Evolutionary conservation across 2,797 vertebrate genomes (phyloP), one percentile per base, ranked within the genome.

Genomic region (Poecilia wingei): DNA sequence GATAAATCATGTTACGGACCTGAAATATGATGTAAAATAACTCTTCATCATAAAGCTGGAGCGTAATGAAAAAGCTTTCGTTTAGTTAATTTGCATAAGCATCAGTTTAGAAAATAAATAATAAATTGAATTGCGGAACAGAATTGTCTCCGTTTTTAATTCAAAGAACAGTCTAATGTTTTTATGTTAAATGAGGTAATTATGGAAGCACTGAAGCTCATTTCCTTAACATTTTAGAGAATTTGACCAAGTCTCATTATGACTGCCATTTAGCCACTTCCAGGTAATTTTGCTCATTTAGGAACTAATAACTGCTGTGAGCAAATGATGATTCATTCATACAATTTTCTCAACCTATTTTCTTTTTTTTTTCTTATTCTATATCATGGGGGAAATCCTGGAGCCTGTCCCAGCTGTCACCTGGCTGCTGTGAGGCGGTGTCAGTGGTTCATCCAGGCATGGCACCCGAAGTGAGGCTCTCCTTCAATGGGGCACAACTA

Each of bases 141-240:
- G 22, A 69, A 69, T 69, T 43, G 10, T 43, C 41, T 25, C 25
- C 6, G n/a, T 45, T 70, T 70, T 70, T 70, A 70, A 70, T 70
- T 16, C 68, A 70, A 45, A 45, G 68, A 70, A 6, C 12, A 14
- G 5, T 70, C 39, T 45, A 43, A 70, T 16, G 41, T 70, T 70
- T 45, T 70, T 45, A 41, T 45, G 68, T 70, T 45, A 70, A 70
- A 70, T 45, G 22, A 45, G 68, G 41, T 16, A n/a, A 70, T 70
- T 70, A 70, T 45, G 41, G 25, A 70, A 70, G 68, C 68, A 70
- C 41, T n/a, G 22, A 45, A 70, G 25, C 41, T 70, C 39, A 69
- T 70, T 70, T 70, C 41, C 68, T 14, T 45, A 70, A 70, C 25
- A 70, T 70, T 70, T 45, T 3, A 28, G 68, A 70, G 39, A 70